Evolutionary conservation across 1,140 invertebrate genomes (phyloP), one percentile per base, ranked within the genome.

Genomic region (Lordiphosa clarofinis): DNA sequence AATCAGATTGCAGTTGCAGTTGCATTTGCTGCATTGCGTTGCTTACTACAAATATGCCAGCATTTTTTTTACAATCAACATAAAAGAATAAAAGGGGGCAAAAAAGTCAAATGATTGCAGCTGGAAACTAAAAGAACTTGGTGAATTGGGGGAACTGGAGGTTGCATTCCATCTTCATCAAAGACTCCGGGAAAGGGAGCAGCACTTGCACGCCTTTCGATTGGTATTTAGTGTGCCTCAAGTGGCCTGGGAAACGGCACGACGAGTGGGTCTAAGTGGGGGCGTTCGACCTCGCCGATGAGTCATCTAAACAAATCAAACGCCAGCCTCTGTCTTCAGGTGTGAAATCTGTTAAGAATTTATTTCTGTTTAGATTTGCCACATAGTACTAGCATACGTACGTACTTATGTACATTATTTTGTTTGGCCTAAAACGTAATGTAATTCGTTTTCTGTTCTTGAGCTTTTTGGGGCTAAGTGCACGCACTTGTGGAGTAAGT

Each of bases 231-330:
- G 50, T 60, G 56, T 5, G 21, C 58, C 76, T 84, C 78, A 84
- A 84, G 82, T 84, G 78, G 79, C 78, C 66, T 84, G 78, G 79
- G 78, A 84, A 82, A 69, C 37, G 43, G 21, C 53, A 42, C 11
- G 9, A 61, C 46, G 59, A 42, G 35, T 40, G 37, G 31, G 62
- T 54, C 19, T 59, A 46, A 67, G 58, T 52, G 57, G 48, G 54
- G 57, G 63, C 36, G 53, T 57, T 13, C 72, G 58, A 57, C 72
- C 72, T 57, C 60, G 57, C 19, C 58, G 62, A 81, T 81, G 76
- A 81, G 62, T 81, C 76, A 81, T 65, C 44, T 81, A 82, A 81
- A 81, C 76, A 81, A 81, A 75, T 64, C 63, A 52, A 68, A 64
- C 21, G 44, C 60, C 50, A 38, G 68, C 56, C 37, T 37, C 58